A percentile compares a stretch with the other conserved stretches of the same genome.
Evolutionary conservation across 2,113 vertebrate species (phyloP).

Genomic region (Hippocampus guttulatus): DNA sequence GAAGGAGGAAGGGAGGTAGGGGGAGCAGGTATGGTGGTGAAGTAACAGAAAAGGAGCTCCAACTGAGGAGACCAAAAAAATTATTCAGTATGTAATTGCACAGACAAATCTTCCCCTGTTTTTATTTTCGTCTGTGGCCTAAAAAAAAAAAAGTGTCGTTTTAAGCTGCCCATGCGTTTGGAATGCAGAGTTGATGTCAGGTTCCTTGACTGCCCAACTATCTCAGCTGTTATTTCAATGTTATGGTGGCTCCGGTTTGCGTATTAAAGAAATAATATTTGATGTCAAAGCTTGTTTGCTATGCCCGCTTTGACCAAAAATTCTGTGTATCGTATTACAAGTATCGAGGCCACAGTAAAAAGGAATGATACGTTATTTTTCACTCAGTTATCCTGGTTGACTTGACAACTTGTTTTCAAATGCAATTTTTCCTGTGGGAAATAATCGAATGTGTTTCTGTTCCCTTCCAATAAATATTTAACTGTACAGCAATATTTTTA

Average conservation of each 20-base stretch:
- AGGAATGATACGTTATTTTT: neutral
- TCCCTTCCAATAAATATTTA: neutral
- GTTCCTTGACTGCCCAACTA: slow-evolving; percentile 32
- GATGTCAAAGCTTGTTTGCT: slow-evolving; percentile 30
- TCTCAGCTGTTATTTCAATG: slow-evolving; percentile 59
- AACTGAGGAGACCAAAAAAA: slow-evolving; percentile 17
- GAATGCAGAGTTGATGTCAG: slow-evolving; percentile 61
- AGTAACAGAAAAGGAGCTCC: slow-evolving; percentile 35
- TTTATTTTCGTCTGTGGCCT: slow-evolving; percentile 20
- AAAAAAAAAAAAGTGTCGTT: slow-evolving; percentile 28
- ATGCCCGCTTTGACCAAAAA: slow-evolving; percentile 39
- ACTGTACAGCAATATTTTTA: neutral
- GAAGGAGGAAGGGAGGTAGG: slow-evolving; percentile 40
- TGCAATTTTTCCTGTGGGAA: too few relatives aligned
- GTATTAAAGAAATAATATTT: slow-evolving; percentile 49
- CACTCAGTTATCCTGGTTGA: too few relatives aligned
- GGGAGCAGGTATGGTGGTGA: slow-evolving; percentile 37
- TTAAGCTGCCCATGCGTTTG: slow-evolving; percentile 53
- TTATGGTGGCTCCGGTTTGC: slow-evolving; percentile 49
- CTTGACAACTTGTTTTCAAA: too few relatives aligned
- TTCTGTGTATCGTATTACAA: slow-evolving; percentile 36
- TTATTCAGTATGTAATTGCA: neutral
- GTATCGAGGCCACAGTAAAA: neutral
- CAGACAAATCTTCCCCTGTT: slow-evolving; percentile 40
- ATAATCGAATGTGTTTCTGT: too few relatives aligned